phyloP scores from a whole-genome alignment of 2,113 vertebrate species.

The Bos indicus region DNA sequence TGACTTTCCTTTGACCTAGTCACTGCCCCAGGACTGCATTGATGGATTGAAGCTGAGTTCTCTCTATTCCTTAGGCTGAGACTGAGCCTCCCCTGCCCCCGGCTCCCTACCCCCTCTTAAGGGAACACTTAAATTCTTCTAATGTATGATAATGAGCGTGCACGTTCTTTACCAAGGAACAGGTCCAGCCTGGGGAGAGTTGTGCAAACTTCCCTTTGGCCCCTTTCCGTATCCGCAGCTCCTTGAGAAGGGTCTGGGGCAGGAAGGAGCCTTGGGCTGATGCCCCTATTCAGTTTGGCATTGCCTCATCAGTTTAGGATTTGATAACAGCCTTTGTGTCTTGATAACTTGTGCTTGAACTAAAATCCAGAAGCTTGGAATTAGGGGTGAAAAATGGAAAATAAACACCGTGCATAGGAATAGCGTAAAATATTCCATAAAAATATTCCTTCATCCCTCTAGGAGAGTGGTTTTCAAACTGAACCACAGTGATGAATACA shows the following conservation, averaged over 20 bases:
- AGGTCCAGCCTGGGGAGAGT: background rate
- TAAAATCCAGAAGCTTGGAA: background rate
- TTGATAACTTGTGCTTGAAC: conserved; percentile 12
- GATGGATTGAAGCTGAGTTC: background rate
- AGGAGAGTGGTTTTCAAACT: background rate
- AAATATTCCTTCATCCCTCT: background rate
- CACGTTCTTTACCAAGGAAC: background rate
- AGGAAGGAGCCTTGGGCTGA: background rate
- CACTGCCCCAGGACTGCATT: background rate
- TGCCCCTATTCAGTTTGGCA: background rate
- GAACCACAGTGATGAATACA: background rate
- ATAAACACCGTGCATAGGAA: background rate
- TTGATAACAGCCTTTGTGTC: background rate
- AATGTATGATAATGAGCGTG: background rate
- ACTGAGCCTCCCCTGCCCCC: background rate
- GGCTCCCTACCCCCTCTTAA: background rate
- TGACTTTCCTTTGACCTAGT: background rate
- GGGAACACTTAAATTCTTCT: background rate
- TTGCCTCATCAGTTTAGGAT: background rate
- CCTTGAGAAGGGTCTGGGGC: background rate
- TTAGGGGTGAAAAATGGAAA: background rate
- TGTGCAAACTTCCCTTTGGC: background rate
- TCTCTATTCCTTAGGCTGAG: no score
- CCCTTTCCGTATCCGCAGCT: background rate
- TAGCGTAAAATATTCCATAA: background rate